These are phyloP conservation scores for Calephelis nemesis DNA, from an alignment of 1,140 invertebrate species.

Conservation along the genomic window DNA sequence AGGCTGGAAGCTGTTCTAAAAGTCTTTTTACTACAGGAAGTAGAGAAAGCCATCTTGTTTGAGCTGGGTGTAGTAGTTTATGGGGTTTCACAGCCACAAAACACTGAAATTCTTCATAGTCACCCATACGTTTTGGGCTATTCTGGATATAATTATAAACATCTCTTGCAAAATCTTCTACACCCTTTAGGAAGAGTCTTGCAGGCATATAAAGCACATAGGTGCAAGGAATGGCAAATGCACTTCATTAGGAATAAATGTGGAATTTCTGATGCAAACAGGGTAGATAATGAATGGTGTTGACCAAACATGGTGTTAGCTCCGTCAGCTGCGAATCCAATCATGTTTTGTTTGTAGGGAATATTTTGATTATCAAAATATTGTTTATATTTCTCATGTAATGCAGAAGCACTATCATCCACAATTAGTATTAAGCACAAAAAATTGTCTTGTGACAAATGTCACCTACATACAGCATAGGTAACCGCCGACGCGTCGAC, in stretches of 20 bases:
- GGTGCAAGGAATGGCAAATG: constrained; percentile 54
- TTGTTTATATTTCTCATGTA: constrained; percentile 37
- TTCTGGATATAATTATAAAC: constrained; percentile 45
- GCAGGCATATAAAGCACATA: constrained; percentile 57
- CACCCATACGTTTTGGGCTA: constrained; percentile 42
- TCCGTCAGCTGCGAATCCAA: constrained; percentile 60
- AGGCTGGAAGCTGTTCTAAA: constrained; percentile 51
- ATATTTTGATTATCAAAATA: constrained; percentile 50
- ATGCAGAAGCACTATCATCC: constrained; percentile 40
- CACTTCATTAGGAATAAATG: constrained; percentile 51
- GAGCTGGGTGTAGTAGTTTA: constrained; percentile 50
- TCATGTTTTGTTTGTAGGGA: constrained; percentile 52
- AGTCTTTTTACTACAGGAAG: constrained; percentile 50
- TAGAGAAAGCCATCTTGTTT: constrained; percentile 63
- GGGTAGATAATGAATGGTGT: constrained; percentile 46
- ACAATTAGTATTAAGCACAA: constrained; percentile 40
- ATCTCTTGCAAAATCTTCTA: constrained; percentile 38
- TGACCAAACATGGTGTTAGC: constrained; percentile 56
- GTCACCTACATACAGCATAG: too few relatives aligned
- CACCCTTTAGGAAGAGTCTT: constrained; percentile 41
- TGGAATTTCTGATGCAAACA: constrained; percentile 44
- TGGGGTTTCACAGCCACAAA: constrained; percentile 48
- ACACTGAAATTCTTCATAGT: constrained; percentile 45
- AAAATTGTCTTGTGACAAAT: constrained; percentile 40
- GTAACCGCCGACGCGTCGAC: too few relatives aligned